Base-by-base conservation (phyloP, 2,888 invertebrate genomes). In the Ectemnius lituratus region DNA sequence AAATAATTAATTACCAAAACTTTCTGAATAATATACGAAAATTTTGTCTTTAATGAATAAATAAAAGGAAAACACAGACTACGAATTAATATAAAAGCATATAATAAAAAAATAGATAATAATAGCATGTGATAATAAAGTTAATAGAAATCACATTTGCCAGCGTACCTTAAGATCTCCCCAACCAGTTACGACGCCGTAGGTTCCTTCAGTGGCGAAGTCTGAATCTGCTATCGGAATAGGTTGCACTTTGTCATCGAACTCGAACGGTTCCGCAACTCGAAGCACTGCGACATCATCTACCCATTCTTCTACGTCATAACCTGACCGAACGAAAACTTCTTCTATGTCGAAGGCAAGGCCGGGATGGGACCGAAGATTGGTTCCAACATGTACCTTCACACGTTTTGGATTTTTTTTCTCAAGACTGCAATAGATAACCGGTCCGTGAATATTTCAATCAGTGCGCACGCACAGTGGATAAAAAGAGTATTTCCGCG, bases 221-320 rank as follows among this genome's bases (percentile, higher is more conserved):
- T 85, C 75, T 1, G 71, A 60, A 0, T 27, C 16, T 0, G 84
- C 75, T 8, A 87, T 23, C 23, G 23, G 3, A 20, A 88, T 82
- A 1, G 86, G 85, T 27, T 86, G 81, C 4, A 89, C 84, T 4
- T 75, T 79, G 0, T 76, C 67, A 8, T 62, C 80, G 52, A 82
- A 87, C 4, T n/a, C 62, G n/a, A 89, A 83, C n/a, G 83, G 71
- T 8, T 67, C 60, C 2, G 62, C 59, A 0, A 88, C 65, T n/a
- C 78, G 84, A 27, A 88, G 67, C 3, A 89, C 74, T 3, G 81
- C 88, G 6, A 88, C 67, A 61, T 89, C 89, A 46, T 88, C 81
- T 4, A 14, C 8, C 0, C 81, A 23, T 0, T 59, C 6, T 2
- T 28, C 1, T 0, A 45, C 1, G 18, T 62, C 62, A 63, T 80